Conservation (phyloP, 1,140 invertebrate genomes). For the Aphelenchoides fujianensis region DNA sequence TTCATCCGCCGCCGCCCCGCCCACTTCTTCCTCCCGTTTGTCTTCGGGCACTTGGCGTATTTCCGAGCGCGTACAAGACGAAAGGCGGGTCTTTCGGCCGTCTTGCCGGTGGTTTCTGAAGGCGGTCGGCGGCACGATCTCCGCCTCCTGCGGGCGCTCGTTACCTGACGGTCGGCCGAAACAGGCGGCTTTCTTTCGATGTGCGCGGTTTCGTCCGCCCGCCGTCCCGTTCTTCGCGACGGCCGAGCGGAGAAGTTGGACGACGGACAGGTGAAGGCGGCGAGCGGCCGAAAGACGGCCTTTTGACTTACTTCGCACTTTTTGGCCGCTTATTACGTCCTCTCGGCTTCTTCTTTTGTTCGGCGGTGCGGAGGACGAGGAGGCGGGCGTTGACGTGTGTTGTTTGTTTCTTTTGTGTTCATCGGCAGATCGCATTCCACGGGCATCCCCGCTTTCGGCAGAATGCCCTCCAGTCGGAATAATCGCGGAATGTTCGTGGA, state of each 20-base stretch:
- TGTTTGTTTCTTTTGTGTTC: no score
- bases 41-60: background rate
- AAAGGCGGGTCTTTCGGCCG: background rate
- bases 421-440: no score
- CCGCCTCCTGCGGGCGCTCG: background rate
- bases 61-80: no score
- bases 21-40: background rate
- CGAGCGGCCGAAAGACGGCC: background rate
- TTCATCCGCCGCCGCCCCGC: background rate
- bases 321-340: background rate
- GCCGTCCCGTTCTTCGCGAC: no score
- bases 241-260: no score
- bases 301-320: conserved; percentile 1
- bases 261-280: no score
- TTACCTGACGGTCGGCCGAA: background rate
- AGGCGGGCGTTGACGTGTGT: background rate
- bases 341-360: background rate
- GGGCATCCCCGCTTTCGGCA: no score
- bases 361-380: no score
- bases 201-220: background rate
- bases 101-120: background rate
- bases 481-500: no score
- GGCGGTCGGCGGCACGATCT: no score
- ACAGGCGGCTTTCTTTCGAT: background rate
- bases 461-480: no score